Evolutionary conservation across 1,140 invertebrate species (phyloP), one percentile per base, ranked within the genome.

Genomic region (Drosophila seguyi): DNA sequence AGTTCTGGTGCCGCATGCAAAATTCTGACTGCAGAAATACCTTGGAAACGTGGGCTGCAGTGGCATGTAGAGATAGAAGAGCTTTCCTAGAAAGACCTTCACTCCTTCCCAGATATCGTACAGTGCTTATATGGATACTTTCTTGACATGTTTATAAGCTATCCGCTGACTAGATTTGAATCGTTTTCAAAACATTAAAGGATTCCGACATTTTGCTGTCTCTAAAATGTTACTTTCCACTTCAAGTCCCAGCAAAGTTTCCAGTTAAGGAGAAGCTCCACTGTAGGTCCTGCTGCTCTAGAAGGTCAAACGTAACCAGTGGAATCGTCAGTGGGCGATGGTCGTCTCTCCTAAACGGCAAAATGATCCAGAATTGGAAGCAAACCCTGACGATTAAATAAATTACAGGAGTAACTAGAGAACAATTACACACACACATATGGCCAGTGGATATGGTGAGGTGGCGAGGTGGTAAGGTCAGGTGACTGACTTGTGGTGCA

Each of bases 381-480:
- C 66, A 41, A 72, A 50, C 69, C 67, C 67, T 58, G 53, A 72
- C 36, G 69, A 50, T 58, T 45, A 72, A 73, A 73, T 73, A 72
- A 73, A 73, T 59, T 72, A 72, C 27, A 20, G 20, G 55, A 71
- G 53, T 59, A 72, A 73, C 68, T 72, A 38, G 68, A 73, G 66
- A 73, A 72, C 67, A 73, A 72, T 72, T 72, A 72, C 65, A 63
- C 42, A 55, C 38, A 38, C 42, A 55, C 38, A 38, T 34, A 55
- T 34, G 65, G 42, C 29, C 65, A 53, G 14, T 20, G 29, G 50
- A 47, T 8, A 13, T 14, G 44, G 29, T 55, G 52, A 55, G 20
- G 14, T 38, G 34, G 20, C 22, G 25, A 39, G 34, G 34, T n/a
- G 31, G 58, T 58, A 6, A 4, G 52, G 34, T 55, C 52, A 55